Base-by-base conservation (phyloP, 2,888 invertebrate species). In the Diarsia mendica region DNA sequence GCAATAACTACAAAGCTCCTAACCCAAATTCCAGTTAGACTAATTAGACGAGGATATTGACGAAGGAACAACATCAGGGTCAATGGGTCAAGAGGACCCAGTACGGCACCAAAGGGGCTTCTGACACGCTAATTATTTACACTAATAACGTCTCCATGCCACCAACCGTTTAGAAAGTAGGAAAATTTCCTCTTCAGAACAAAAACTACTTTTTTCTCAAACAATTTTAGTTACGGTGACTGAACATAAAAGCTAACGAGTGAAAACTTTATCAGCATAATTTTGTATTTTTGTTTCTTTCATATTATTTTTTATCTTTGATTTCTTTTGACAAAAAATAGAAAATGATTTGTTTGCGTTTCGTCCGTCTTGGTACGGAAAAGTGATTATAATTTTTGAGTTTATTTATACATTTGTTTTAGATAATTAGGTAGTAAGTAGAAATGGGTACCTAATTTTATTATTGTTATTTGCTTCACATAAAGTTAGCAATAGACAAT, bases 11-110 rank as follows among this genome's bases (percentile, higher is more conserved):
- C 60, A 23, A 67, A 73, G 80, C n/a, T 33, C 48, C 39, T 60
- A 67, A 73, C 64, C 77, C 51, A 64, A 77, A 61, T 68, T 71
- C 46, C 28, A 28, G 15, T 48, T 33, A 28, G 44, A 76, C 65
- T 83, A 80, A 80, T 83, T 82, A 80, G 71, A 63, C 44, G 60
- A 60, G 49, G 72, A 67, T 75, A 79, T 75, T 75, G 83, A 79
- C 67, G 72, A 73, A 66, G 77, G 71, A 73, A 76, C 68, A 72
- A 70, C 72, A 75, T 72, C 63, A 70, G 61, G 70, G 60, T 67
- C 61, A 58, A 51, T 53, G 72, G 72, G 72, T 80, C 63, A 75
- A 80, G 67, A 65, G 67, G 64, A 53, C 46, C 48, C 60, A 18
- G n/a, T 33, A 49, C 60, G 66, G 39, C 20, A 64, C 58, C 64